A percentile compares a stretch with the other conserved stretches of the same genome.
Evolutionary conservation across 2,888 invertebrate genomes (phyloP).

Genomic region (Metacarcinus magister): DNA sequence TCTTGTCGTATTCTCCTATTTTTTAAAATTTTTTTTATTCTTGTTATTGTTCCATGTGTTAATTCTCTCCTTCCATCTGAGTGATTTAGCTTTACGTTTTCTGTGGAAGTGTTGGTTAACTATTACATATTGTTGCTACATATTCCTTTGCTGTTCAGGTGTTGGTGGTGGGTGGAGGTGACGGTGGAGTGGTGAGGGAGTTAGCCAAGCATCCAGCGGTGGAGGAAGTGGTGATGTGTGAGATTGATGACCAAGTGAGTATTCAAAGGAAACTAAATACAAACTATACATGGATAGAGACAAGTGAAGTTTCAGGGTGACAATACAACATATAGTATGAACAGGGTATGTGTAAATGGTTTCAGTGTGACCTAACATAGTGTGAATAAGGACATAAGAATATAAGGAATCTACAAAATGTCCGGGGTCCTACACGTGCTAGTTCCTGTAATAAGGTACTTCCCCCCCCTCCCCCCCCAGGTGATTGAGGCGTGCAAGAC

Average conservation of each 20-base stretch:
- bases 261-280: too few species aligned
- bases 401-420: too few species aligned
- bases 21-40: neutral
- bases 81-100: neutral
- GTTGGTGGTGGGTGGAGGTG: slow-evolving; percentile 98
- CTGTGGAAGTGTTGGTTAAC: neutral
- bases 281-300: too few species aligned
- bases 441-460: neutral
- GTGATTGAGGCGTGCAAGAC: slow-evolving; percentile 96
- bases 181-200: slow-evolving; percentile 98
- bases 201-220: slow-evolving; percentile 96
- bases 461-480: slow-evolving; percentile 76
- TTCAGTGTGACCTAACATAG: too few species aligned
- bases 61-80: neutral
- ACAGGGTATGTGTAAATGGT: too few species aligned
- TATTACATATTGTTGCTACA: too few species aligned
- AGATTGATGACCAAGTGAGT: slow-evolving; percentile 92
- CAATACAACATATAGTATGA: too few species aligned
- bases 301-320: too few species aligned
- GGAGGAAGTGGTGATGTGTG: slow-evolving; percentile 94
- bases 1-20: neutral
- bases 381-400: too few species aligned
- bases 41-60: neutral
- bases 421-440: too few species aligned
- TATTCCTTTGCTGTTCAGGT: slow-evolving; percentile 86